Evolutionary conservation across 2,113 vertebrate genomes (phyloP).

Genomic region (Pseudopipra pipra): DNA sequence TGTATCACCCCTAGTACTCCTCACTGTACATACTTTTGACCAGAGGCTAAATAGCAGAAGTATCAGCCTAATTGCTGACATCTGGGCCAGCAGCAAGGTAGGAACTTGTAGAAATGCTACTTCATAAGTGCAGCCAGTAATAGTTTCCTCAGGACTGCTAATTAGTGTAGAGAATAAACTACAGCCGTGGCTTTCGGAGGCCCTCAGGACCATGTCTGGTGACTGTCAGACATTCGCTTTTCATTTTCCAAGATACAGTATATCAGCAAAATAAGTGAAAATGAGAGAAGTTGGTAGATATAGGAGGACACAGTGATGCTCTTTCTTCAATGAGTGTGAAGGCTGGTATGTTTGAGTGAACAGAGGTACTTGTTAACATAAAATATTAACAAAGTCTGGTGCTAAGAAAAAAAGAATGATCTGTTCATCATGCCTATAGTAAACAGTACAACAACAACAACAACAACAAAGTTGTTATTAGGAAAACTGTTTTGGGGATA

Average conservation of each 20-base stretch:
- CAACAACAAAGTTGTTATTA: neutral
- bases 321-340: neutral
- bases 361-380: neutral
- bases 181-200: fast-evolving
- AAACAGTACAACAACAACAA: neutral
- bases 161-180: constrained; percentile 12
- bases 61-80: constrained; percentile 13
- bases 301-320: neutral
- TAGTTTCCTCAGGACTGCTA: neutral
- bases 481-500: neutral
- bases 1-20: neutral
- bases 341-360: neutral
- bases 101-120: neutral
- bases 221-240: neutral
- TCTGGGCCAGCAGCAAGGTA: constrained; percentile 26
- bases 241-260: neutral
- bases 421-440: neutral
- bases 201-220: neutral
- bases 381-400: neutral
- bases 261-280: neutral
- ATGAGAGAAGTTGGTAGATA: neutral
- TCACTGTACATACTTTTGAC: neutral
- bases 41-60: neutral
- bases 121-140: neutral
- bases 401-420: neutral